A percentile compares a stretch with the other conserved stretches of the same genome.
phyloP scores from a whole-genome alignment of 1,140 invertebrate genomes.

The Aricia agestis region DNA sequence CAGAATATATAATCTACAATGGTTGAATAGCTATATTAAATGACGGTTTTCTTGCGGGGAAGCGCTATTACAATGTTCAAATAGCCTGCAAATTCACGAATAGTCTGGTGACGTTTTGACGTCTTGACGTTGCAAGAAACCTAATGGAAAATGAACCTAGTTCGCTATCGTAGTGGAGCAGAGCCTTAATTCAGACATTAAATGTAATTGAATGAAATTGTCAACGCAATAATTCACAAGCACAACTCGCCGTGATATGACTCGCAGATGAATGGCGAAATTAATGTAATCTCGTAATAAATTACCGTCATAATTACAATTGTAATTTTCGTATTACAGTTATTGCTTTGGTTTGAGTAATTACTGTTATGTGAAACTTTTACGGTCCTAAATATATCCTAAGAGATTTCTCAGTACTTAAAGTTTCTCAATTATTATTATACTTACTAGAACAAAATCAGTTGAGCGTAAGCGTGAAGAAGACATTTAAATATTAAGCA shows the following conservation, averaged over 20 bases:
- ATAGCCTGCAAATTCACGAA: neutral
- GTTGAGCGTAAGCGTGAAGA: too few species aligned
- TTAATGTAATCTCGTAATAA: neutral
- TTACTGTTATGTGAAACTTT: too few species aligned
- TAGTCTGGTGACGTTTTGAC: neutral
- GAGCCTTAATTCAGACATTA: neutral
- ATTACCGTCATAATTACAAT: neutral
- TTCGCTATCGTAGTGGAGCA: too few species aligned
- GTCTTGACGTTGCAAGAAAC: neutral
- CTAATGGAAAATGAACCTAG: too few species aligned
- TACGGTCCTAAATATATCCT: too few species aligned
- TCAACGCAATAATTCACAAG: neutral
- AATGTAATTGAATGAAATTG: slow-evolving; percentile 1
- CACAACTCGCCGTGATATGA: neutral
- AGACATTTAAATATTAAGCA: too few species aligned
- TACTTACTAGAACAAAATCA: too few species aligned
- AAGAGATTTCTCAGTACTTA: too few species aligned
- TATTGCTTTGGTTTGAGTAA: too few species aligned
- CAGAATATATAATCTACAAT: too few species aligned
- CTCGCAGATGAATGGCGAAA: neutral
- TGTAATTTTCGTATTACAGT: neutral
- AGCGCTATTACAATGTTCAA: neutral
- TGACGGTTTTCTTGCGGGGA: neutral
- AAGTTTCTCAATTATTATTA: too few species aligned
- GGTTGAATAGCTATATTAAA: neutral